Evolutionary conservation across 2,797 vertebrate species (phyloP), one percentile per base, ranked within the genome.

Genomic region (Hoplostethus mediterraneus): DNA sequence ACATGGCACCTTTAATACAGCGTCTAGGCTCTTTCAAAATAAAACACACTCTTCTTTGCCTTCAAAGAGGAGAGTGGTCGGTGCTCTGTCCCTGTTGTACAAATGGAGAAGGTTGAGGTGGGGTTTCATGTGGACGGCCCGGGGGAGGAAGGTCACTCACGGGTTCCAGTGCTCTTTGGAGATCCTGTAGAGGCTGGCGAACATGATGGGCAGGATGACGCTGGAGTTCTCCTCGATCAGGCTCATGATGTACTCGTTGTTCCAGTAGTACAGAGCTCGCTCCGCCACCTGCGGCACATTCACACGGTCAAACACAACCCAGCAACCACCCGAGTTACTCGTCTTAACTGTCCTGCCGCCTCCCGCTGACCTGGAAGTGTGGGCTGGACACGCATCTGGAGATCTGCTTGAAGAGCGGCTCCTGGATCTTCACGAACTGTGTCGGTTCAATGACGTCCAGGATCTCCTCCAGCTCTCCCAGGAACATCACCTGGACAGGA

Each of bases 131-230:
- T 2, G 1, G 16, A 1, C 21, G 1, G 21, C 21, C 21, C 21
- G 21, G 21, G 21, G 21, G 21, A 21, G 1, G 21, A 21, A 21
- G 21, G 14, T 55, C 30, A 95, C 98, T 95, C 93, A 99, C 98
- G 97, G 97, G 93, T 99, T 99, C 98, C 98, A 99, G 93, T 99
- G 97, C 62, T 99, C 98, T 96, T 99, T 99, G 89, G 97, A 98
- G 96, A 99, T 99, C 95, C 97, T 96, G 92, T 99, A 99, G 74
- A 99, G 96, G 92, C 97, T 99, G 95, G 97, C 92, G 83, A 99
- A 99, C 98, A 99, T 99, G 93, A 99, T 98, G 93, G 98, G 98
- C 93, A 99, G 96, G 94, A 99, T 98, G 93, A 98, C 96, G 5
- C 95, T 98, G 81, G 97, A 98, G 93, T 99, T 99, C 92, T 99